Evolutionary conservation across 2,888 invertebrate species (phyloP).

Genomic region (Melipona beecheii): DNA sequence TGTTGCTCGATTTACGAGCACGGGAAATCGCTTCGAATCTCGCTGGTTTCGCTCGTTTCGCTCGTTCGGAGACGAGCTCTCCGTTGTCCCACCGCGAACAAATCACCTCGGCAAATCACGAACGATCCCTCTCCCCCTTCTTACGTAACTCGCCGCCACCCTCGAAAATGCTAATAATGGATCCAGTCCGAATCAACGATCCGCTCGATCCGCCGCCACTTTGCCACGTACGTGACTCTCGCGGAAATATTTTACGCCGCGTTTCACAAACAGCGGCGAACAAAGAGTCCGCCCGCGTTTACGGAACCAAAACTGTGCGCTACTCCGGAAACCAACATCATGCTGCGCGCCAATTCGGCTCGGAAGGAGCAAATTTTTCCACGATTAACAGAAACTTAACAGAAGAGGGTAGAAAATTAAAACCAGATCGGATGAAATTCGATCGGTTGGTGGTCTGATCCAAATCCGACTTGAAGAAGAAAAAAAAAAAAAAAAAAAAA

Average conservation of each 20-base stretch:
- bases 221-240: background rate
- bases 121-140: background rate
- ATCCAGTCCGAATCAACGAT: background rate
- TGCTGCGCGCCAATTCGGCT: too few species aligned
- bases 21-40: constrained; percentile 43
- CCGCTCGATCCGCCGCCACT: too few species aligned
- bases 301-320: too few species aligned
- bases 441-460: too few species aligned
- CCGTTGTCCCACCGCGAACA: background rate
- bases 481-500: too few species aligned
- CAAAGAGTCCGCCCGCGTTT: background rate
- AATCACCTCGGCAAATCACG: background rate
- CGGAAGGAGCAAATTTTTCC: too few species aligned
- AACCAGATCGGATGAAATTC: too few species aligned
- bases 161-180: background rate
- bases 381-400: too few species aligned
- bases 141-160: background rate
- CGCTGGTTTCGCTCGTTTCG: background rate
- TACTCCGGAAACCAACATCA: too few species aligned
- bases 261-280: background rate
- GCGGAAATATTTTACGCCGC: background rate
- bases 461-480: too few species aligned
- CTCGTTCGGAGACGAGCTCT: constrained; percentile 3
- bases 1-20: constrained; percentile 43
- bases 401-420: too few species aligned